These are phyloP conservation scores for Datnioides undecimradiatus DNA, from an alignment of 2,113 vertebrate genomes.

Conservation along the genomic window DNA sequence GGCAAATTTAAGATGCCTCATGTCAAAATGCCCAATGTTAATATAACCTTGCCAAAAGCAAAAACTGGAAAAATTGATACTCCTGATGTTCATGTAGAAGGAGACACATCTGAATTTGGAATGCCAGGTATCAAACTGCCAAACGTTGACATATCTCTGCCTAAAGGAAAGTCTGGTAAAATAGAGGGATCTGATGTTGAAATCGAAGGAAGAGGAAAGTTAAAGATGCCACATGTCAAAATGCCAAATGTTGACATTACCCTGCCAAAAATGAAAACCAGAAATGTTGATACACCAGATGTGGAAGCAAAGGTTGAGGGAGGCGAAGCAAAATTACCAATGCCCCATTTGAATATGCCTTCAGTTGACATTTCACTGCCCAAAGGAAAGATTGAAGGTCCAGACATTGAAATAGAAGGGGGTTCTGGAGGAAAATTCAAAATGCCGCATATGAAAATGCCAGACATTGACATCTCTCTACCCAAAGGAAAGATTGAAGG, in stretches of 20 bases:
- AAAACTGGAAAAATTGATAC: too few species aligned
- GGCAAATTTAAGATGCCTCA: constrained; percentile 72
- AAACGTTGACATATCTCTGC: constrained; percentile 60
- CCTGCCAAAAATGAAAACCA: constrained; percentile 76
- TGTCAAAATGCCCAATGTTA: constrained; percentile 71
- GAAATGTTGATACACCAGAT: constrained; percentile 58
- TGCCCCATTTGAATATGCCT: constrained; percentile 50
- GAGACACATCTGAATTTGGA: constrained; percentile 69
- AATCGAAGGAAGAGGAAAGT: constrained; percentile 33
- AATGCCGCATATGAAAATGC: constrained; percentile 64
- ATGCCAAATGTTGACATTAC: constrained; percentile 69
- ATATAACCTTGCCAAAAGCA: constrained; percentile 69
- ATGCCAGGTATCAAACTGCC: constrained; percentile 73
- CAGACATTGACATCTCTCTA: constrained; percentile 62
- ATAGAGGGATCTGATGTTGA: constrained; percentile 48
- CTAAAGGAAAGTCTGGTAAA: constrained; percentile 48
- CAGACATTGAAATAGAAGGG: constrained; percentile 42
- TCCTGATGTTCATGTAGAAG: constrained; percentile 11
- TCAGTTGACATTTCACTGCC: constrained; percentile 42
- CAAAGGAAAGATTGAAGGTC: constrained; percentile 54
- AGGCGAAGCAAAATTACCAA: constrained; percentile 60
- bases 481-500: constrained; percentile 55
- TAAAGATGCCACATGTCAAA: constrained; percentile 65
- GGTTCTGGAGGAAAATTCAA: constrained; percentile 55
- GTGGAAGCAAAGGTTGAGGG: constrained; percentile 5